Percentiles rank a stretch among this genome's conserved stretches.
Conservation (phyloP, 2,797 vertebrate genomes). For the Tiaroga cobitis region DNA sequence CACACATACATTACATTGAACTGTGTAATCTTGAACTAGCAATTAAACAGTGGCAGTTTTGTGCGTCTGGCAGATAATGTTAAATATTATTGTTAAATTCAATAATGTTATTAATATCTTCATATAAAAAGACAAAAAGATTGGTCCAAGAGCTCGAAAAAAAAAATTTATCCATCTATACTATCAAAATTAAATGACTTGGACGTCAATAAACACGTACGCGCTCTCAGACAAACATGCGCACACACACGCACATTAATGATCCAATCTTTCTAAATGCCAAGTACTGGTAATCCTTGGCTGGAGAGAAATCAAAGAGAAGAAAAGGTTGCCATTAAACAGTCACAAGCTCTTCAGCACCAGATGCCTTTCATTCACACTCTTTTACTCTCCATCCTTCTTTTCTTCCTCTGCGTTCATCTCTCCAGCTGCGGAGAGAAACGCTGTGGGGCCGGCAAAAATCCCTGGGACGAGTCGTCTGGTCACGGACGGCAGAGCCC, state of each 20-base stretch:
- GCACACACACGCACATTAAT: conserved; percentile 73
- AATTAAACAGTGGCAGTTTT: not conserved
- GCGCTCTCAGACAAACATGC: conserved; percentile 1
- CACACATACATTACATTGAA: too few species aligned
- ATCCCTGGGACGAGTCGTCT: conserved; percentile 95
- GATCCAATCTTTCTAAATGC: conserved; percentile 81
- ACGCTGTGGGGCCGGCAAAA: conserved; percentile 80
- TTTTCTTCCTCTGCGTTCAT: conserved; percentile 69
- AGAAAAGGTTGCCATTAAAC: conserved; percentile 89
- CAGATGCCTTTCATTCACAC: conserved; percentile 94
- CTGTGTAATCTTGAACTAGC: not conserved
- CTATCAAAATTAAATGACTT: conserved; percentile 24
- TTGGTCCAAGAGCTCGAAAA: not conserved
- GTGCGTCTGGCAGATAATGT: not conserved
- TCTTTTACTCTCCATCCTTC: conserved; percentile 68
- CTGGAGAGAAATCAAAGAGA: conserved; percentile 83
- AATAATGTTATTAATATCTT: not conserved
- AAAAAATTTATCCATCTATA: not conserved
- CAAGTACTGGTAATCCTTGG: conserved; percentile 82
- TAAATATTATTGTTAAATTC: not conserved
- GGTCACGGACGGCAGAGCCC: conserved; percentile 91
- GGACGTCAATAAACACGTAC: conserved; percentile 32
- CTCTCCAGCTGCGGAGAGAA: conserved; percentile 92
- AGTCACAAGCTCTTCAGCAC: conserved; percentile 95
- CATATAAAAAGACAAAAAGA: not conserved